Percentiles rank a stretch among this genome's conserved stretches.
Evolutionary conservation across 2,888 invertebrate species (phyloP).

Genomic region (Apocheima hispidaria): DNA sequence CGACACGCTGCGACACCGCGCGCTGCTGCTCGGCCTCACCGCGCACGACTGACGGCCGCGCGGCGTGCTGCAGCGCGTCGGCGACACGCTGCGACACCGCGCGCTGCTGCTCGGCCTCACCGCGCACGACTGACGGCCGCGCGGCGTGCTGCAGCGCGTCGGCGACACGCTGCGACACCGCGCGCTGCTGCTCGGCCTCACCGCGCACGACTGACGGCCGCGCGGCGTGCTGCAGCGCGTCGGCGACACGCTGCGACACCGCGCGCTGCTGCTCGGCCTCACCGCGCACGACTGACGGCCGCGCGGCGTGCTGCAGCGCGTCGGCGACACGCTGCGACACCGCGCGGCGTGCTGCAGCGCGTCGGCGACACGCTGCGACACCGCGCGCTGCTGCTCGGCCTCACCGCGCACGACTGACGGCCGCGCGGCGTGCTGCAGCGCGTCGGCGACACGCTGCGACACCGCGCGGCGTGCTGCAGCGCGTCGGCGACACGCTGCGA

Average conservation of each 20-base stretch:
- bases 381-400: slow-evolving; percentile 52
- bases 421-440: slow-evolving; percentile 54
- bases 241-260: slow-evolving; percentile 54
- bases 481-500: slow-evolving; percentile 55
- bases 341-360: neutral
- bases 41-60: slow-evolving; percentile 65
- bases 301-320: neutral
- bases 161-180: neutral
- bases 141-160: neutral
- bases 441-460: slow-evolving; percentile 78
- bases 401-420: slow-evolving; percentile 61
- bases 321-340: neutral
- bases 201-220: slow-evolving; percentile 63
- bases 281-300: slow-evolving; percentile 12
- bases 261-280: slow-evolving; percentile 63
- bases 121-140: slow-evolving; percentile 12
- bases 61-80: slow-evolving; percentile 52
- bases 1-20: neutral
- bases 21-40: no score
- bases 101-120: slow-evolving; percentile 62
- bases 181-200: neutral
- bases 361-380: no score
- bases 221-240: slow-evolving; percentile 57
- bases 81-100: slow-evolving; percentile 56
- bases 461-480: slow-evolving; percentile 58